Base-by-base conservation (phyloP, 2,888 invertebrate species). In the Drosophila tripunctata region DNA sequence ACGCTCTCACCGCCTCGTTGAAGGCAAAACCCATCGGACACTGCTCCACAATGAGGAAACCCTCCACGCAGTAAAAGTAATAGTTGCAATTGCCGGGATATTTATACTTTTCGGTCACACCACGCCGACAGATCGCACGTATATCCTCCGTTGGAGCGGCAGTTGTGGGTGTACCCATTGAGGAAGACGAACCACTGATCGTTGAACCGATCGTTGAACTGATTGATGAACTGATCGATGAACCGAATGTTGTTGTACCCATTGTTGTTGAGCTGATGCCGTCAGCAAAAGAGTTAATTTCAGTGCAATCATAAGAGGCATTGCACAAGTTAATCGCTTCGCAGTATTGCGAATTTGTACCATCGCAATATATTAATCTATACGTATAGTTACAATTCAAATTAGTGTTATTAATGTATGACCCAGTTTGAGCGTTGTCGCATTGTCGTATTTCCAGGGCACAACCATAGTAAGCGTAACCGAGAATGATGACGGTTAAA, bases 11-110 rank as follows among this genome's bases (percentile, higher is more conserved):
- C 17, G 19, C n/a, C 5, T 68, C 43, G 54, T 74, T 69, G 61
- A 75, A 90, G 45, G 75, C 68, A 58, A 75, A 77, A 5, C 83
- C 88, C 14, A 85, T 68, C 10, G 90, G 90, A 58, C 89, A 90
- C 44, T 88, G 86, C 36, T 86, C 88, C 21, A 90, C 78, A 4
- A 88, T 51, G 19, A 88, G 71, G 57, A 63, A 80, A 1, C 84
- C 84, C 27, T 82, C 67, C 2, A 85, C 35, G 21, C 84, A 85
- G 54, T 76, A 63, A 14, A 68, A 85, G 43, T 75, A 85, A 14
- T 85, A 87, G 30, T 85, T 84, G 38, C 76, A 82, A 17, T 85
- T 87, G 3, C 60, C 57, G 7, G 85, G 76, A 57, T 87, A 85
- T 10, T 33, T 56, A 24, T 66, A 80, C 45, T 82, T 76, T 3